Base-by-base conservation (phyloP, 1,140 invertebrate genomes). In the Archivesica marissinica region DNA sequence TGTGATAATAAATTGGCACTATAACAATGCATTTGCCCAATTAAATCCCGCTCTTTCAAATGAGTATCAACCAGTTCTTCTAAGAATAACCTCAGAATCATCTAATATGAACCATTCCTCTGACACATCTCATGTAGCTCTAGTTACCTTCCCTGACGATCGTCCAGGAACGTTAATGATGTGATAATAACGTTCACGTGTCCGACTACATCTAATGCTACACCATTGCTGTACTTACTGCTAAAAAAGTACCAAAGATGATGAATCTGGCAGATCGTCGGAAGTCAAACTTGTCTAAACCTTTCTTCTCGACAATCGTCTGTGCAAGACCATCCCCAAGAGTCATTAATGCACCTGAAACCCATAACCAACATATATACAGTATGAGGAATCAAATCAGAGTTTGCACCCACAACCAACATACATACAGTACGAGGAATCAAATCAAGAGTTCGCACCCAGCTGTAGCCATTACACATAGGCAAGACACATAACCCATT, bases 271-370 rank as follows among this genome's bases (percentile, higher is more conserved):
- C 23, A 11, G 72, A 54, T 56, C 72, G 15, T 56, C n/a, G 28
- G 4, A 56, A 13, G 13, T 75, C 72, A 56, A 54, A 75, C 33
- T 75, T 13, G 9, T 25, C 20, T 38, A 75, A 52, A 28, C n/a
- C 23, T 30, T 56, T 52, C 44, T 56, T 75, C 72, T 75, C 72
- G 33, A 75, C n/a, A 25, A 75, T 50, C 7, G 72, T 75, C 35
- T 75, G 72, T 13, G 72, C 72, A 25, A 75, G 30, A 11, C 33
- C 44, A 56, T 75, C 72, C 30, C 72, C 72, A 17, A 54, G 25
- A 25, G 72, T 54, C 72, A 75, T 75, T 17, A 75, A 30, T 33
- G 72, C 54, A 75, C 72, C 72, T 75, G 52, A 4, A 72, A 72
- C 44, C 28, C 56, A 59, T 59, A 30, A 54, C n/a, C 28, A 28